Conservation (phyloP, 2,888 invertebrate species). For the Calameuta idolon region DNA sequence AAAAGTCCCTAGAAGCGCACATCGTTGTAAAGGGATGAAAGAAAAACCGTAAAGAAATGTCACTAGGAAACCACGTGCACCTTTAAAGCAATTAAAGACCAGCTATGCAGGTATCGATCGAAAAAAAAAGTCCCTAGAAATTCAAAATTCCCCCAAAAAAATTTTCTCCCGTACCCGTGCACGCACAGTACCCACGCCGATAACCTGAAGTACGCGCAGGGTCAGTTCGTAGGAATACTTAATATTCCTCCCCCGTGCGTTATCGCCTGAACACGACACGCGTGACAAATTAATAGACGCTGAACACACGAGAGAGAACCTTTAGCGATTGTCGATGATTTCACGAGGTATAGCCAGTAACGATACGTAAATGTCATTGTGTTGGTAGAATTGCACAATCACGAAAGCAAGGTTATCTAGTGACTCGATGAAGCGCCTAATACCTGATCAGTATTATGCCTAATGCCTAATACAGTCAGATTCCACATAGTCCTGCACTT, state of each 20-base stretch:
- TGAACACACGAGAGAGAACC: not conserved
- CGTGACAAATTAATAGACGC: no score
- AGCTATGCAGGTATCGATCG: no score
- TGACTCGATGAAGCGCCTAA: conserved; percentile 25
- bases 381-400: conserved; percentile 43
- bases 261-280: not conserved
- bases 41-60: no score
- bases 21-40: no score
- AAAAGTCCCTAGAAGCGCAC: not conserved
- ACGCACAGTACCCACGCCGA: no score
- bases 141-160: not conserved
- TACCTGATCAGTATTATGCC: conserved; percentile 43
- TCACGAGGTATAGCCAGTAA: not conserved
- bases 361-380: not conserved
- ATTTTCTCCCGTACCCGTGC: no score
- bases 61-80: no score
- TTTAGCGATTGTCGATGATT: not conserved
- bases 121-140: not conserved
- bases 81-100: no score
- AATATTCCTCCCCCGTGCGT: no score
- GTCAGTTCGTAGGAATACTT: no score
- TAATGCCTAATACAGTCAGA: no score
- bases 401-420: conserved; percentile 49
- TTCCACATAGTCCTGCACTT: conserved; percentile 17
- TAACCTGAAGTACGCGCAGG: no score